These are phyloP conservation scores for Abscondita cerata DNA, from an alignment of 2,888 invertebrate species.

Conservation along the genomic window DNA sequence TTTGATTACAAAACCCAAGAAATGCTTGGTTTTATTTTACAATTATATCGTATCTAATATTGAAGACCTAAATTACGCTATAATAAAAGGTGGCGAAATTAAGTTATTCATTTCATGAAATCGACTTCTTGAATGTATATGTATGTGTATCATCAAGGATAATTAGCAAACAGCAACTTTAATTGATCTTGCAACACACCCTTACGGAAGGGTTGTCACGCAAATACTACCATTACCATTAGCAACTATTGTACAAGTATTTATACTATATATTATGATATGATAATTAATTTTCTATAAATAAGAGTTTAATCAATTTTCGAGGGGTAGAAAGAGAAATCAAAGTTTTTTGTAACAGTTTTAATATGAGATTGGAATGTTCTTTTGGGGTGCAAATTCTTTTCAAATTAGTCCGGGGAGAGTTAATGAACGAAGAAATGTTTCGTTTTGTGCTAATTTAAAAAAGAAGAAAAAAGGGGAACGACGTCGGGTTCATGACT, in stretches of 20 bases:
- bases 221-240: slow-evolving; percentile 43
- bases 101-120: neutral
- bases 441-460: slow-evolving; percentile 61
- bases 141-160: slow-evolving; percentile 26
- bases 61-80: too few species aligned
- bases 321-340: slow-evolving; percentile 41
- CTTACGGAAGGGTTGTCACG: slow-evolving; percentile 43
- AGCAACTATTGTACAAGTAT: slow-evolving; percentile 38
- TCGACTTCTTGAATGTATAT: neutral
- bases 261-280: slow-evolving; percentile 50
- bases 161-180: slow-evolving; percentile 39
- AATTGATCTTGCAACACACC: slow-evolving; percentile 44
- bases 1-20: neutral
- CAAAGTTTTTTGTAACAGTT: slow-evolving; percentile 45
- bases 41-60: too few species aligned
- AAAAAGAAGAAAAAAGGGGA: slow-evolving; percentile 54
- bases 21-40: too few species aligned
- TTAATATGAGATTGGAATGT: slow-evolving; percentile 54
- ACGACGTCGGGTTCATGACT: slow-evolving; percentile 50
- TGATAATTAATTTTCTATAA: slow-evolving; percentile 46
- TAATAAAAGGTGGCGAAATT: neutral
- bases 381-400: slow-evolving; percentile 58
- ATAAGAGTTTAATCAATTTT: slow-evolving; percentile 38
- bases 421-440: slow-evolving; percentile 61
- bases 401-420: slow-evolving; percentile 60